Conservation (phyloP, 1,140 invertebrate species). For the Epicauta chinensis region DNA sequence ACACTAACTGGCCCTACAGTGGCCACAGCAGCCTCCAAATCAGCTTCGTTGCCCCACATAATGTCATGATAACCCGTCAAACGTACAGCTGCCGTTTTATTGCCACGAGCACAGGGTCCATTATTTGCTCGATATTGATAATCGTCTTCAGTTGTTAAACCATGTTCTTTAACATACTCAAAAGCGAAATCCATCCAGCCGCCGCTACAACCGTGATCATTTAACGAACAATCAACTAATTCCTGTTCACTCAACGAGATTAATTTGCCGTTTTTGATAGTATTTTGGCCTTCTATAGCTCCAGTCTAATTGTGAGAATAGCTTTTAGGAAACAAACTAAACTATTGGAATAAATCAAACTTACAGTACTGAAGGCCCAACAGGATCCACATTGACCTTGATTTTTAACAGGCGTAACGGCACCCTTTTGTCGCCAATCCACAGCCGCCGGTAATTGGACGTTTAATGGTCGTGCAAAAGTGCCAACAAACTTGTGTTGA, state of each 20-base stretch:
- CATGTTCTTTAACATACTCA: slow-evolving; percentile 83
- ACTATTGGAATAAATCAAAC: too few relatives aligned
- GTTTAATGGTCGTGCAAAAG: too few relatives aligned
- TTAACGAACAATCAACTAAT: slow-evolving; percentile 89
- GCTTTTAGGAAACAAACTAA: not conserved
- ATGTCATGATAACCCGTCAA: slow-evolving; percentile 16
- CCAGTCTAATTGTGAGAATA: too few relatives aligned
- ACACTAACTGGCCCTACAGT: slow-evolving; percentile 79
- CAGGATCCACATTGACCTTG: slow-evolving; percentile 89
- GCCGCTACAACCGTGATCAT: slow-evolving; percentile 91
- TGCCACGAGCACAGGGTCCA: slow-evolving; percentile 14
- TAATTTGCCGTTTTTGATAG: too few relatives aligned
- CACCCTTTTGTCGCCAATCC: slow-evolving; percentile 2
- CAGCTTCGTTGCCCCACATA: slow-evolving; percentile 57
- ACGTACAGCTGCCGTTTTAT: slow-evolving; percentile 42
- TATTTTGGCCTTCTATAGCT: too few relatives aligned
- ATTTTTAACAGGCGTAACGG: slow-evolving; percentile 82
- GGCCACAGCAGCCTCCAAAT: slow-evolving; percentile 68
- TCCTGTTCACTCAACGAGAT: too few relatives aligned
- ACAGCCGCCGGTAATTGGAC: not conserved
- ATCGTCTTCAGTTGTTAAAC: slow-evolving; percentile 78
- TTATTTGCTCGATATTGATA: slow-evolving; percentile 40
- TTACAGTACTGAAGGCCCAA: slow-evolving; percentile 81
- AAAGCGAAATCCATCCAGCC: slow-evolving; percentile 90
- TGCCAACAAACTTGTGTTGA: too few relatives aligned